Evolutionary conservation across 2,888 invertebrate species (phyloP).

Genomic region (Lordiphosa andalusiaca): DNA sequence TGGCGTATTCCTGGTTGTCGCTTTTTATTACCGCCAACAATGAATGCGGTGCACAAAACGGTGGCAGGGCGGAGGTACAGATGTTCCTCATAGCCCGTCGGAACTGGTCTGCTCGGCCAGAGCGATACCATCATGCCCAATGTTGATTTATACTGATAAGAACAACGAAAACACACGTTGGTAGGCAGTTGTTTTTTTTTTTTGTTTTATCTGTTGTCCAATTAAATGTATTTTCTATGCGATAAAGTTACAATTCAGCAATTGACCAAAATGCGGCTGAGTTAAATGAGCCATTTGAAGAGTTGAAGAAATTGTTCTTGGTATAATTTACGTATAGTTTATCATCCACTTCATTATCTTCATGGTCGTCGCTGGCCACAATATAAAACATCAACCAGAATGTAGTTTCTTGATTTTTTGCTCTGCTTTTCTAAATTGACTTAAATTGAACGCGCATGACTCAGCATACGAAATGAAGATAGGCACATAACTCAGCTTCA

Average conservation of each 20-base stretch:
- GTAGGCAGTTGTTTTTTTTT: too few relatives aligned
- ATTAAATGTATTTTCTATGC: too few relatives aligned
- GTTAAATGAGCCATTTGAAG: too few relatives aligned
- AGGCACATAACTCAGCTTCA: constrained; percentile 24
- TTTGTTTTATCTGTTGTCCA: too few relatives aligned
- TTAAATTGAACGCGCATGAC: constrained; percentile 72
- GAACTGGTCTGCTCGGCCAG: background rate
- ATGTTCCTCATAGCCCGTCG: constrained; percentile 20
- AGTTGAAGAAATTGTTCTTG: too few relatives aligned
- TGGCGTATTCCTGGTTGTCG: constrained; percentile 21
- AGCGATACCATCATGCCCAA: background rate
- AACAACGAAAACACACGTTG: too few relatives aligned
- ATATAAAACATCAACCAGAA: constrained; percentile 14
- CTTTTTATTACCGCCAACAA: constrained; percentile 21
- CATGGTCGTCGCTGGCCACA: constrained; percentile 6
- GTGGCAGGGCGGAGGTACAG: constrained; percentile 11
- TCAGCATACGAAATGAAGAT: constrained; percentile 54
- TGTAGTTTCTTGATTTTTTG: constrained; percentile 52
- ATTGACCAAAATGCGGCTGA: too few relatives aligned
- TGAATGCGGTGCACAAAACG: constrained; percentile 4
- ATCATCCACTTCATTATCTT: constrained; percentile 31
- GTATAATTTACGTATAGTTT: constrained; percentile 6
- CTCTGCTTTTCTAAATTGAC: constrained; percentile 61
- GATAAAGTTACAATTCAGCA: too few relatives aligned
- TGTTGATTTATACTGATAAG: background rate